Base-by-base conservation (phyloP, 2,888 invertebrate species). In the Sceliomorpha sp. region DNA sequence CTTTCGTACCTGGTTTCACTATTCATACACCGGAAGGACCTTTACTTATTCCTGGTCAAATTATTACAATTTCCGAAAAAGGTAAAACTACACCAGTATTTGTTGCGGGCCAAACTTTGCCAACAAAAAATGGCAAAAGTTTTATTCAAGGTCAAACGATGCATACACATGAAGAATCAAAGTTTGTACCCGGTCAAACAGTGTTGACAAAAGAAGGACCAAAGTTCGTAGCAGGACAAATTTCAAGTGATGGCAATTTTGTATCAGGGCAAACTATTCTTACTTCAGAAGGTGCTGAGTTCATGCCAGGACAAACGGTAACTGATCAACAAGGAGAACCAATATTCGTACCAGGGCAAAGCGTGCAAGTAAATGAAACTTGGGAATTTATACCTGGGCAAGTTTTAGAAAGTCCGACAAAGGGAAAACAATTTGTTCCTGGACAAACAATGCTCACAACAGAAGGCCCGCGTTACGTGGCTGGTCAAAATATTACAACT, bases 1-100 rank as follows among this genome's bases (percentile, higher is more conserved):
- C 91, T 44, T 95, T 95, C 85, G 91, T 94, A 27, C 94, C 95
- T 12, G 95, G 95, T 1, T 90, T 94, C 63, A 93, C 92, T 32
- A 91, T 95, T 8, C 91, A 91, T 75, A 92, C 93, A 1, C 92
- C 93, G 13, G 89, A 91, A 37, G 93, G 93, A 15, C 92, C 93
- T 0, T 90, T 92, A 15, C 89, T 95, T 10, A 91, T 95, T 70
- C 93, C 94, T n/a, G 95, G 95, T 1, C 92, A 94, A 77, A 91
- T 94, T 70, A 89, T 94, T 47, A 90, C 90, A 14, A 75, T 83
- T 13, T 55, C 79, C 8, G 84, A 85, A 36, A 90, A 91, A 76
- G 90, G 91, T 40, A 90, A 90, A 45, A 66, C 66, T 2, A 82
- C 78, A 0, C 91, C 93, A 0, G 90, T 93, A 70, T 95, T 95